Evolutionary conservation across 2,888 invertebrate species (phyloP), one percentile per base, ranked within the genome.

Genomic region (Xanthostigma xanthostigma): DNA sequence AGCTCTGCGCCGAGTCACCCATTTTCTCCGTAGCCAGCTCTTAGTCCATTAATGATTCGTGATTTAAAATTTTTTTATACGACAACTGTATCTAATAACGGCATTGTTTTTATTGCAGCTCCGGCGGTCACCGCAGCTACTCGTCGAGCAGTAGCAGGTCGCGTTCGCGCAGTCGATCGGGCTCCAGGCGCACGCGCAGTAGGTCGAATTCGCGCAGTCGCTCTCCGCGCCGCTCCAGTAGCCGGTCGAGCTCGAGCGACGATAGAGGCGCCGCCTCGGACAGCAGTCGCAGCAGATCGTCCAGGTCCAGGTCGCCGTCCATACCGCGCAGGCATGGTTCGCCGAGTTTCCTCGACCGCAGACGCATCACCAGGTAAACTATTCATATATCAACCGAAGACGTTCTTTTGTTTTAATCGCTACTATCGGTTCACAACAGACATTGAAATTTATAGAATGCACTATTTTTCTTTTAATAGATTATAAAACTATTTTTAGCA

Each of bases 301-400:
- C 64, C 57, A 73, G 80, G 55, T 81, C 82, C 50, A 74, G 85
- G 52, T 87, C 89, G 51, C 86, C 84, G n/a, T 93, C 93, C 51
- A 94, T 94, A 65, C 91, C 94, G 45, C 74, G 94, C 49, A 78
- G 94, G 52, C 84, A 87, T 58, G 94, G 94, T 41, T 94, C 94
- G 49, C 95, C 95, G 14, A 91, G 91, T 67, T 94, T 94, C 70
- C 73, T 94, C 53, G 94, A 94, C 68, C 76, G 92, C 58, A 77
- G 95, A 50, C 79, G 95, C 57, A 95, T 95, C 61, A 95, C 95
- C 58, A 95, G 94, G 94, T 95, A 81, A 69, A 54, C 6, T 27
- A 27, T 27, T 27, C 27, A 27, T 27, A 27, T 27, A 27, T 27
- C 27, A 27, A 27, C 27, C 27, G 27, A 27, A 27, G 27, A 27